Base-by-base conservation (phyloP, 2,888 invertebrate genomes). In the Sarcophaga carnaria region DNA sequence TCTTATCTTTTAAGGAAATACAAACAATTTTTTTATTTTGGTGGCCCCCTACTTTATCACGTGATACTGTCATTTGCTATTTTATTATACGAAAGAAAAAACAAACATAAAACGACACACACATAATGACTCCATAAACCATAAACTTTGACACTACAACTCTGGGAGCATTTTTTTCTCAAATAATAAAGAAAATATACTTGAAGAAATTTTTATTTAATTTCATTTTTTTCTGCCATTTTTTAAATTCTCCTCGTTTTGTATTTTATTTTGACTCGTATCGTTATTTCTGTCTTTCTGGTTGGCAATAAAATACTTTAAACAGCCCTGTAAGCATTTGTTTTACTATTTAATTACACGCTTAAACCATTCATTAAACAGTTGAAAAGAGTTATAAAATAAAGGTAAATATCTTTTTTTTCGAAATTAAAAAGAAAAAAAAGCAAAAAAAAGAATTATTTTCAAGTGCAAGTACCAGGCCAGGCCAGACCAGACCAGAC, bases 311-410 rank as follows among this genome's bases (percentile, higher is more conserved):
- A 80, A 67, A 69, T 62, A 67, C 49, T 62, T 74, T 6, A 74
- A 60, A 2, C 60, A 67, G 17, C 47, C 60, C 37, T 67, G 27
- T 47, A 71, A 49, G 47, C 14, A 80, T 17, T 20, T 54, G 12
- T 62, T 62, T 62, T 66, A 47, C 49, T 14, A 54, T 54, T 79
- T 80, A 69, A 80, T 80, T 80, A 80, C 66, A 60, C 67, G 37
- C n/a, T 49, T 67, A 37, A 74, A 49, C 47, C 74, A 75, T 67
- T 80, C 67, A 75, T 60, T 74, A 80, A 25, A n/a, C 49, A 74
- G 47, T 67, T 67, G 49, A 62, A 67, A 25, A 49, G 20, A 67
- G 67, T 49, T 66, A 67, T 67, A 49, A 67, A 80, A 69, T 37
- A 67, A 59, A 14, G 54, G 14, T 17, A 1, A 54, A 54, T 49